A percentile compares a stretch with the other conserved stretches of the same genome.
Evolutionary conservation across 2,888 invertebrate species (phyloP).

Genomic region (Platycnemis pennipes): DNA sequence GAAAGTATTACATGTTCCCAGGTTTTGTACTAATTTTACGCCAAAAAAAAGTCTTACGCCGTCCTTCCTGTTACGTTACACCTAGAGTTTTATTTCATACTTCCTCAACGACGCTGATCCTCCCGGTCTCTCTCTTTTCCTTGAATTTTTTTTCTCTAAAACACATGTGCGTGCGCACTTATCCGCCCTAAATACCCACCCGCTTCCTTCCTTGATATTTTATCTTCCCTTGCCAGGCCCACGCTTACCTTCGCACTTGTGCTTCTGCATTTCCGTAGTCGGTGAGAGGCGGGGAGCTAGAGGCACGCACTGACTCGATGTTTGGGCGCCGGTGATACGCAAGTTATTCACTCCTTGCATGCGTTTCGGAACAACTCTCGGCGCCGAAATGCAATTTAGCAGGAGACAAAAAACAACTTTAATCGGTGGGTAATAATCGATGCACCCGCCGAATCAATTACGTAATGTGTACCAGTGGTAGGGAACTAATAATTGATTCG

Average conservation of each 20-base stretch:
- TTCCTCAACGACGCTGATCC: not conserved
- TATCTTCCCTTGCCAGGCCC: not conserved
- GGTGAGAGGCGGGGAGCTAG: not conserved
- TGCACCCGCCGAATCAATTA: not conserved
- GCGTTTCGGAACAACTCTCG: too few species aligned
- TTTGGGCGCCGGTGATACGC: too few species aligned
- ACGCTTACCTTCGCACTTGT: not conserved
- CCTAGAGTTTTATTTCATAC: not conserved
- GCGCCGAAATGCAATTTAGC: not conserved
- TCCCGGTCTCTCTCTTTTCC: not conserved
- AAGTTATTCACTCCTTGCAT: too few species aligned
- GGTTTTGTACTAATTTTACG: too few species aligned
- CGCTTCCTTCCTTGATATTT: not conserved
- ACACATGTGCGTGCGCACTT: not conserved
- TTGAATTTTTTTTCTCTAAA: not conserved
- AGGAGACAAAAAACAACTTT: not conserved
- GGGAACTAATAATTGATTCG: not conserved
- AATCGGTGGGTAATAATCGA: not conserved
- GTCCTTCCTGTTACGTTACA: not conserved
- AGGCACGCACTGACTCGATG: not conserved
- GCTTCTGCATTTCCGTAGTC: not conserved
- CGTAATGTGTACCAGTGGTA: not conserved
- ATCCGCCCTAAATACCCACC: not conserved
- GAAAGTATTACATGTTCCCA: too few species aligned
- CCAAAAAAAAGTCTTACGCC: too few species aligned